Evolutionary conservation across 2,797 vertebrate genomes (phyloP).

Genomic region (Apogon hyalosoma): DNA sequence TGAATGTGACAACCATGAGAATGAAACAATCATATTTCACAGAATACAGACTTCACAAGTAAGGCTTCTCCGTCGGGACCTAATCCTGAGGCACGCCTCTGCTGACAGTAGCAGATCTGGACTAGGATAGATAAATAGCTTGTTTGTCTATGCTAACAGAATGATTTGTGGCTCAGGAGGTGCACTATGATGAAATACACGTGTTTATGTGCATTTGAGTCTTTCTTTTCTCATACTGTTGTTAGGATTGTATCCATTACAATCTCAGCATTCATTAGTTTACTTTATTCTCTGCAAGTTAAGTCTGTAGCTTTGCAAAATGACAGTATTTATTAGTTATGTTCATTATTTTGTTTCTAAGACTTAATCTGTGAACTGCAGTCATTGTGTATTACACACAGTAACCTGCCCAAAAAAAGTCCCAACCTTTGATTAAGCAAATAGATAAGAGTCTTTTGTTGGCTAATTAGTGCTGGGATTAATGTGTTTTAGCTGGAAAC

Average conservation of each 20-base stretch:
- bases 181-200: slow-evolving; percentile 49
- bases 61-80: slow-evolving; percentile 33
- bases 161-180: slow-evolving; percentile 65
- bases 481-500: no score
- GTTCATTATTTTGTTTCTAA: slow-evolving; percentile 16
- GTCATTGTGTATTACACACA: no score
- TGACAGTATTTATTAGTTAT: neutral
- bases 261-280: slow-evolving; percentile 39
- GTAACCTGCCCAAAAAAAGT: no score
- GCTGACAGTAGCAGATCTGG: slow-evolving; percentile 66
- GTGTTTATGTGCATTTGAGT: slow-evolving; percentile 6
- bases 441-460: no score
- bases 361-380: neutral
- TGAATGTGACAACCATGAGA: slow-evolving; percentile 44
- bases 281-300: slow-evolving; percentile 13
- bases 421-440: no score
- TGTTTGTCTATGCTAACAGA: slow-evolving; percentile 64
- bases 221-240: slow-evolving; percentile 25
- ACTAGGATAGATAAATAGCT: slow-evolving; percentile 68
- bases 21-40: slow-evolving; percentile 51
- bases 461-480: no score
- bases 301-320: slow-evolving; percentile 1
- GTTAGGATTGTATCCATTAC: slow-evolving; percentile 28
- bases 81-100: slow-evolving; percentile 53
- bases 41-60: slow-evolving; percentile 54